Conservation (phyloP, 2,888 invertebrate species). For the Bedellia somnulentella region DNA sequence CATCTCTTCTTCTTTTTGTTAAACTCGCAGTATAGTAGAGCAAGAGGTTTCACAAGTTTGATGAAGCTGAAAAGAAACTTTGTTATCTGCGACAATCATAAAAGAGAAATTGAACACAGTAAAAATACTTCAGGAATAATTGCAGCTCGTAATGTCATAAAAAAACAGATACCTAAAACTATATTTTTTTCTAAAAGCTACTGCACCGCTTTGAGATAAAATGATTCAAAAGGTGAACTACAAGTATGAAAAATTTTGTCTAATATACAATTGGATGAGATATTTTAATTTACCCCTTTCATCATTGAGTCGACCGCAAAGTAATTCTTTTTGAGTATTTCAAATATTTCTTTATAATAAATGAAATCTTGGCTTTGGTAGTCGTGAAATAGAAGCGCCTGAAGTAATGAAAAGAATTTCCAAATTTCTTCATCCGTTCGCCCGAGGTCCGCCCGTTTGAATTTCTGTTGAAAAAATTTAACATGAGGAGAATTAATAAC, state of each 20-base stretch:
- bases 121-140: no score
- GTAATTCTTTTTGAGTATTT: conserved; percentile 28
- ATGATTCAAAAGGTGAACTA: no score
- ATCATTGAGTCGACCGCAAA: conserved; percentile 39
- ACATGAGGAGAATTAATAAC: not conserved
- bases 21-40: conserved; percentile 47
- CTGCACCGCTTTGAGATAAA: no score
- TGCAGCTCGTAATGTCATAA: no score
- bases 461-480: conserved; percentile 15
- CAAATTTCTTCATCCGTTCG: conserved; percentile 18
- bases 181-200: no score
- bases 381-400: conserved; percentile 17
- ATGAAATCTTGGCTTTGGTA: conserved; percentile 11
- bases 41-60: conserved; percentile 48
- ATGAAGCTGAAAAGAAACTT: conserved; percentile 28
- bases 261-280: no score
- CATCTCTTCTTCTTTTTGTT: conserved; percentile 41
- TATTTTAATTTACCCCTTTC: conserved; percentile 29
- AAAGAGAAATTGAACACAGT: not conserved
- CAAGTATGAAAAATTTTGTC: no score
- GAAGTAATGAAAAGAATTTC: conserved; percentile 23
- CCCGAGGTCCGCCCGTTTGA: no score
- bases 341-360: conserved; percentile 22
- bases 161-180: no score
- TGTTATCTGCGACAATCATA: not conserved